phyloP scores from a whole-genome alignment of 2,113 vertebrate species.

The Passer domesticus region DNA sequence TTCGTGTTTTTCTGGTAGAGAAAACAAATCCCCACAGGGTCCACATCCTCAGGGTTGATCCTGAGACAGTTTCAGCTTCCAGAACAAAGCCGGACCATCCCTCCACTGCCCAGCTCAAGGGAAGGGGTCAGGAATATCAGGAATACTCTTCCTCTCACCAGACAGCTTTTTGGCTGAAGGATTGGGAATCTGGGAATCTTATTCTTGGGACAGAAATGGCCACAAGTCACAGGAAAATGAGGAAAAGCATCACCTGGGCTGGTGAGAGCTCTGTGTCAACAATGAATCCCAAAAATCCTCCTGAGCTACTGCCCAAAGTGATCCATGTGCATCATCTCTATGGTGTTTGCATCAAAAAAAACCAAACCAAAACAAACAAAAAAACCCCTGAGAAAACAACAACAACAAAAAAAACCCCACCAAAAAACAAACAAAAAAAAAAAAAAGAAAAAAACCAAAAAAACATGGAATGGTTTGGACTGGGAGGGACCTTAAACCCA shows the following conservation, averaged over 20 bases:
- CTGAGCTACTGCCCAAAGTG: neutral
- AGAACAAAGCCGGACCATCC: neutral
- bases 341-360: neutral
- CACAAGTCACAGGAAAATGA: neutral
- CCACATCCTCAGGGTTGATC: neutral
- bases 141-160: neutral
- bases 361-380: neutral
- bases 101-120: rapidly evolving
- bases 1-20: neutral
- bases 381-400: too few relatives aligned
- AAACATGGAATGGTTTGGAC: neutral
- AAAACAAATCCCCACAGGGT: neutral
- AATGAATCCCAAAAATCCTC: neutral
- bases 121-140: neutral
- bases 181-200: neutral
- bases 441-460: neutral
- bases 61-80: neutral
- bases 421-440: too few relatives aligned
- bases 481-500: neutral
- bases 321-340: neutral
- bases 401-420: too few relatives aligned
- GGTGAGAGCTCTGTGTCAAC: neutral
- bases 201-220: neutral
- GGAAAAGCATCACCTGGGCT: neutral
- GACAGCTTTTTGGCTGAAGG: neutral